A percentile compares a stretch with the other conserved stretches of the same genome.
These are phyloP conservation scores for Scopus umbretta DNA, from an alignment of 2,113 vertebrate species.

Conservation along the genomic window DNA sequence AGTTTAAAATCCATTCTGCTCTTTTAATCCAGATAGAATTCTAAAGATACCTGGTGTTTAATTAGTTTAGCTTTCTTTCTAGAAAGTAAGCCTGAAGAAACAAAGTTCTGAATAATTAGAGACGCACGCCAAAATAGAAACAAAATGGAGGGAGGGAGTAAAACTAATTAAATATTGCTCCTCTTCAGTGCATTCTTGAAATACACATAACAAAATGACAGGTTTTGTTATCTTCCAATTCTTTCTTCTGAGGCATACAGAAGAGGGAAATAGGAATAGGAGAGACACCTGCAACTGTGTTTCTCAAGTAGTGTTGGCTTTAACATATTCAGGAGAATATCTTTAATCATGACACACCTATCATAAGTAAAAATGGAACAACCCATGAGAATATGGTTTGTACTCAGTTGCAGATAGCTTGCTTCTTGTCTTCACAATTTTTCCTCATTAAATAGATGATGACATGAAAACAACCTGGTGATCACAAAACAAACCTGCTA, in stretches of 20 bases:
- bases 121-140: background rate
- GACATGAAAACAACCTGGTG: background rate
- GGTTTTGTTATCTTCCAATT: background rate
- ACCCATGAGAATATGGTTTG: background rate
- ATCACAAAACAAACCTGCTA: background rate
- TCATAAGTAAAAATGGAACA: background rate
- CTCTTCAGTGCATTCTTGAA: background rate
- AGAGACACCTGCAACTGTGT: background rate
- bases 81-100: background rate
- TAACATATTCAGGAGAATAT: background rate
- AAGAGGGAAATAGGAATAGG: background rate
- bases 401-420: background rate
- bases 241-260: background rate
- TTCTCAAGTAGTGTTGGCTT: background rate
- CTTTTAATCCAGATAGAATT: slow-evolving; percentile 8
- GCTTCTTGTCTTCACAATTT: background rate
- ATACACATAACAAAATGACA: background rate
- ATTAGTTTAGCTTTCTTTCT: slow-evolving; percentile 14
- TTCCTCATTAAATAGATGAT: background rate
- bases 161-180: slow-evolving; percentile 27
- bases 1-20: slow-evolving; percentile 44
- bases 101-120: slow-evolving; percentile 1
- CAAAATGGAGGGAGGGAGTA: background rate
- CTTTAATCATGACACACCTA: background rate
- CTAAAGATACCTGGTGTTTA: background rate